Evolutionary conservation across 1,140 invertebrate species (phyloP).

Genomic region (Aphaenogaster ashmeadi): DNA sequence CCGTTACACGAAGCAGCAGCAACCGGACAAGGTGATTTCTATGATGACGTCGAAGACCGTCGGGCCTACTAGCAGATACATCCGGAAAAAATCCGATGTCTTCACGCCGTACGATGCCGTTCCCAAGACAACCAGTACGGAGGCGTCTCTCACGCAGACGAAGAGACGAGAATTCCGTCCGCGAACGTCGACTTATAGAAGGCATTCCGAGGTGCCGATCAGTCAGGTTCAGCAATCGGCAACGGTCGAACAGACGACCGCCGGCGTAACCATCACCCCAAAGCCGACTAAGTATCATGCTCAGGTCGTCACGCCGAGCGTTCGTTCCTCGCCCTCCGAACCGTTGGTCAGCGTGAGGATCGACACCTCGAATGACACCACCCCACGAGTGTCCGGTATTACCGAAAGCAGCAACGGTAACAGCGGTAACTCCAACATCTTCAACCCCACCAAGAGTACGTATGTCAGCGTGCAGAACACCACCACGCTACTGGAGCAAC

Average conservation of each 20-base stretch:
- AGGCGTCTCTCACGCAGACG: constrained; percentile 29
- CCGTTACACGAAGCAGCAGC: constrained; percentile 56
- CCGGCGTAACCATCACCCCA: constrained; percentile 81
- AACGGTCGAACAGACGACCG: neutral
- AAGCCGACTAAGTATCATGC: constrained; percentile 68
- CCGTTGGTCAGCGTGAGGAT: constrained; percentile 76
- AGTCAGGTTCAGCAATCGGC: constrained; percentile 54
- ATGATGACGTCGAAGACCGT: constrained; percentile 47
- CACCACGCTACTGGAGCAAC: constrained; percentile 80
- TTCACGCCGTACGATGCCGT: constrained; percentile 60
- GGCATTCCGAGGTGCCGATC: constrained; percentile 81
- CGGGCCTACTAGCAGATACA: constrained; percentile 72
- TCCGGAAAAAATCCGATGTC: constrained; percentile 65
- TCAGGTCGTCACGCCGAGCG: constrained; percentile 51
- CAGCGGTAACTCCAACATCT: constrained; percentile 82
- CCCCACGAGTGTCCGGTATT: constrained; percentile 71
- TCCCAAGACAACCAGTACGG: constrained; percentile 56
- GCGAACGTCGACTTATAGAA: constrained; percentile 83
- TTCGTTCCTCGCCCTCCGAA: constrained; percentile 78
- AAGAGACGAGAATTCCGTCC: constrained; percentile 79
- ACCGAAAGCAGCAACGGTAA: constrained; percentile 78
- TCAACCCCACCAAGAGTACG: constrained; percentile 82
- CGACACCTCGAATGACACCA: constrained; percentile 69
- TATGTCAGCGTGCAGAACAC: constrained; percentile 78
- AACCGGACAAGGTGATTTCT: constrained; percentile 18